Evolutionary conservation across 2,113 vertebrate species (phyloP).

Genomic region (Pluvialis apricaria): DNA sequence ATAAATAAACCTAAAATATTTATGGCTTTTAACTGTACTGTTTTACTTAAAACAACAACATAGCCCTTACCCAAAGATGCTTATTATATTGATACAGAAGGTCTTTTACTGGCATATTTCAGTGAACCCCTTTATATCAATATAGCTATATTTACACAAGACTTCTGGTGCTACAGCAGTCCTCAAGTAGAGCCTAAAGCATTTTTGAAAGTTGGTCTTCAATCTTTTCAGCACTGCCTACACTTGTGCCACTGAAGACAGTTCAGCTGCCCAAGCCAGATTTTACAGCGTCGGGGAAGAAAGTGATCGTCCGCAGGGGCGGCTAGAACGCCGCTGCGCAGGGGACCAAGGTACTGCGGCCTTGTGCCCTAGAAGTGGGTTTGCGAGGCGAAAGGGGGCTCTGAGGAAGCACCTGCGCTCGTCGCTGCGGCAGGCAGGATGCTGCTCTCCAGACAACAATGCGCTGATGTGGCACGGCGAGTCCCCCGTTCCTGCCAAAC

Average conservation of each 20-base stretch:
- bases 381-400: neutral
- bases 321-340: accelerated
- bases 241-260: neutral
- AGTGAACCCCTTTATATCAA: neutral
- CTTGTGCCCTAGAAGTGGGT: accelerated
- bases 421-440: neutral
- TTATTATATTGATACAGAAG: neutral
- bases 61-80: neutral
- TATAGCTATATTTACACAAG: neutral
- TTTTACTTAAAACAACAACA: neutral
- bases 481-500: neutral
- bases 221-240: neutral
- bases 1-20: neutral
- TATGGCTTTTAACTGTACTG: neutral
- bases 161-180: neutral
- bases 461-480: neutral
- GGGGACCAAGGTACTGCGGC: neutral
- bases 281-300: neutral
- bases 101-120: neutral
- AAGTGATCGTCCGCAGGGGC: accelerated
- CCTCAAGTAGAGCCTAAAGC: neutral
- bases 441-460: neutral
- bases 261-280: neutral
- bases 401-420: constrained; percentile 19
- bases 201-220: neutral